Base-by-base conservation (phyloP, 2,113 vertebrate genomes). In the Mesembrinibis cayennensis region DNA sequence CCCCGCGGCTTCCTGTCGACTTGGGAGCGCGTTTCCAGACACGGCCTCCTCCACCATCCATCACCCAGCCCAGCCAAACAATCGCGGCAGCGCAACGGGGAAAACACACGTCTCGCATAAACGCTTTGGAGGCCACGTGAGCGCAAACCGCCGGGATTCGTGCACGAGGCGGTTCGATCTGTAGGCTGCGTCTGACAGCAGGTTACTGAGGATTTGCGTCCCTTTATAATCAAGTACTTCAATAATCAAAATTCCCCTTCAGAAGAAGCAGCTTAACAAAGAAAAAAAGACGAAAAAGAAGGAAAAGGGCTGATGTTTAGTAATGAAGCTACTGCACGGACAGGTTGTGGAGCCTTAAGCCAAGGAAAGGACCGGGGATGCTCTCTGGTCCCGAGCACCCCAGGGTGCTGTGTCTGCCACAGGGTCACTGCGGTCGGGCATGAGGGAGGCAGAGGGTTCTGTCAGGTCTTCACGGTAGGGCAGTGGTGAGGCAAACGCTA, bases 11-110 rank as follows among this genome's bases (percentile, higher is more conserved):
- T 96, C 95, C 97, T 95, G 94, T 47, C 1, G 10, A 13, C 87
- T 93, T 23, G 0, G 59, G 87, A 96, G 82, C 40, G 6, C 36
- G 0, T 95, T 96, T 97, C 26, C 95, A 97, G 89, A 42, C 95
- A 66, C 92, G 89, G 6, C 80, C 89, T 84, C 63, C 78, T 93
- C 62, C 83, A 45, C 77, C 89, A 96, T 95, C 95, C 95, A 96
- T 96, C 97, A 96, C 62, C 69, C 93, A 50, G 58, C 74, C 42
- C 50, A 2, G 94, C 66, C 70, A 74, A 94, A 96, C 94, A 93
- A 82, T 85, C 34, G 0, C 21, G 0, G 92, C 40, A 36, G 80
- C 1, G 0, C 8, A 2, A 20, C 6, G 45, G 72, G 76, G 80
- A 93, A 76, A 95, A 58, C 85, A 89, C 67, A 66, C 36, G 0